phyloP scores from a whole-genome alignment of 2,888 invertebrate species.

The Catocala nupta region DNA sequence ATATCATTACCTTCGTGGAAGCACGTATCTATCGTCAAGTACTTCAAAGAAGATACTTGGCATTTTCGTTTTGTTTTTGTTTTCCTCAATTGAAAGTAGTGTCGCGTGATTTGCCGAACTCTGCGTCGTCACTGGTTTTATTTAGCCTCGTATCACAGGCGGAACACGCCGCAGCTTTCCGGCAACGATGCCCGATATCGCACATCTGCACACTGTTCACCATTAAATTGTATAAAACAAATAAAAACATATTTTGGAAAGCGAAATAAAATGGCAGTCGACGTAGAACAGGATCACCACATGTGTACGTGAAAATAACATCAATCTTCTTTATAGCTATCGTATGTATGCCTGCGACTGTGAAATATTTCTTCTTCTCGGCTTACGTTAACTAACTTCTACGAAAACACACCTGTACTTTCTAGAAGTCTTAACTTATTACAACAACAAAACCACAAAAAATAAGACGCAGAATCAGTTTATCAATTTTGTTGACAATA shows the following conservation, averaged over 20 bases:
- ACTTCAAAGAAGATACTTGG: conserved; percentile 32
- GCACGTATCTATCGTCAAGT: conserved; percentile 13
- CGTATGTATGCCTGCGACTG: not conserved
- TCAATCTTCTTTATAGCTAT: conserved; percentile 14
- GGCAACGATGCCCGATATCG: conserved; percentile 63
- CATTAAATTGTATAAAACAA: conserved; percentile 50
- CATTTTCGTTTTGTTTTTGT: conserved; percentile 35
- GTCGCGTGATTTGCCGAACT: conserved; percentile 55
- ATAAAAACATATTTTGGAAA: conserved; percentile 47
- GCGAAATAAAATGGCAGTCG: conserved; percentile 31
- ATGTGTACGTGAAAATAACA: conserved; percentile 19
- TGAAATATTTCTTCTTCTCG: not conserved
- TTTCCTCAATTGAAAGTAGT: conserved; percentile 44
- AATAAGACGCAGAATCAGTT: conserved; percentile 30
- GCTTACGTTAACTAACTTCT: too few species aligned
- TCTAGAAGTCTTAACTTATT: conserved; percentile 8
- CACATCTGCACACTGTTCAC: conserved; percentile 51
- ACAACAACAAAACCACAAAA: conserved; percentile 14
- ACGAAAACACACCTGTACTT: not conserved
- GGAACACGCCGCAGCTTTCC: conserved; percentile 55
- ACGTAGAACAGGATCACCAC: conserved; percentile 29
- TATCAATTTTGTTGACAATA: conserved; percentile 38
- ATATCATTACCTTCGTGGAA: conserved; percentile 16
- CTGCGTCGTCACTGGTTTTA: conserved; percentile 58
- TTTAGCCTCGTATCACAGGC: conserved; percentile 60